Evolutionary conservation across 2,888 invertebrate species (phyloP), one percentile per base, ranked within the genome.

Genomic region (Hirudinaria manillensis): DNA sequence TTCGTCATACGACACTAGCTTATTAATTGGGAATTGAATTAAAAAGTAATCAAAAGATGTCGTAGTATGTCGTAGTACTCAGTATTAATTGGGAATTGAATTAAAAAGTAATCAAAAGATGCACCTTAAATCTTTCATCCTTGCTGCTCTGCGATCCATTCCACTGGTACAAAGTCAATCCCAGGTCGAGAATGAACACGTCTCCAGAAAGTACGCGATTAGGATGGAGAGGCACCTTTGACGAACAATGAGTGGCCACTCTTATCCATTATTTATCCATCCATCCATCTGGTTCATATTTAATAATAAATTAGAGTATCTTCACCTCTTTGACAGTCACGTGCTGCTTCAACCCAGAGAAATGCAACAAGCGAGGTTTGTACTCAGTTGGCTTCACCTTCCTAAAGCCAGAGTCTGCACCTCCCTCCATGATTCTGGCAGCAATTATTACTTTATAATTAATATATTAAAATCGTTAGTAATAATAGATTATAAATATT

Each of bases 361-460:
- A 81, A 68, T 82, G 81, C 7, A 84, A 77, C 32, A 85, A 82
- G 34, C 84, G 80, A 1, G 83, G 81, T 70, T 77, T 80, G 79
- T 84, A 84, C 76, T 82, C 81, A 76, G 81, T 81, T 3, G 84
- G 83, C 32, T 78, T 75, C 6, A 85, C 85, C 70, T 81, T 82
- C 13, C 82, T 79, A 79, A 85, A 85, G 0, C 84, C 85, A 74
- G 81, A 81, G 29, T 83, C 83, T 1, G 83, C 83, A 6, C 85
- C 85, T 32, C 85, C 85, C 34, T 81, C 80, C 82, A 84, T 75
- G 51, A 80, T 78, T n/a, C 84, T 85, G 77, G 6, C 29, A 71
- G 19, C 34, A 16, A n/a, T n/a, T 29, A 19, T 53, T 53, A 16
- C 21, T 53, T 53, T 53, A 53, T 53, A 53, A 53, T 53, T 13